Evolutionary conservation across 2,113 vertebrate species (phyloP).

Genomic region (Bagarius yarrelli): DNA sequence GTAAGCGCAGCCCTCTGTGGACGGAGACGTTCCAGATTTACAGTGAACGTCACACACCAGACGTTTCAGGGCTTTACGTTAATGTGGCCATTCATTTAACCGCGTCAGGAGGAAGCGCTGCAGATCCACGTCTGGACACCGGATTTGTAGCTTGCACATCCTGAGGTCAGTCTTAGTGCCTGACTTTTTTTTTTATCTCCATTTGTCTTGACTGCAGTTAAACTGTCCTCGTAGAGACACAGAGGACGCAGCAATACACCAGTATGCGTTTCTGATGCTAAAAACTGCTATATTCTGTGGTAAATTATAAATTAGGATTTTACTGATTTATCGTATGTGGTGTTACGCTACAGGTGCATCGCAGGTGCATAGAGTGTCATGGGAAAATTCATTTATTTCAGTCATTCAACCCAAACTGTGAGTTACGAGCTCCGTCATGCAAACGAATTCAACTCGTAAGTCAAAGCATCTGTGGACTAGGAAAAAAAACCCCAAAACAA

Average conservation of each 20-base stretch:
- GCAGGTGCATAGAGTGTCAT: too few species aligned
- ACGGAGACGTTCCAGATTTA: background rate
- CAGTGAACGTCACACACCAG: background rate
- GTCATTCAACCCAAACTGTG: too few species aligned
- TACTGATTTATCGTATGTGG: too few species aligned
- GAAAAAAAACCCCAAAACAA: too few species aligned
- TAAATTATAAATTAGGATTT: too few species aligned
- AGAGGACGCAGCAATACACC: background rate
- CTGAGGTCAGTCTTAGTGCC: background rate
- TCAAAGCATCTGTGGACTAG: too few species aligned
- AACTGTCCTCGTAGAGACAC: background rate
- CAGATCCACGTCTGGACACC: background rate
- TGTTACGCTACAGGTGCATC: too few species aligned
- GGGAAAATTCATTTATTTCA: too few species aligned
- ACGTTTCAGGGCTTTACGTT: background rate
- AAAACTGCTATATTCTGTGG: too few species aligned
- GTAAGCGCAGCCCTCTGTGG: background rate
- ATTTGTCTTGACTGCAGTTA: slow-evolving; percentile 23
- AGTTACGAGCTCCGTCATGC: too few species aligned
- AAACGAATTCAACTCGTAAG: too few species aligned
- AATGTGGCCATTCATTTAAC: background rate
- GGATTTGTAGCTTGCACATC: slow-evolving; percentile 10
- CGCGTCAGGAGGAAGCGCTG: background rate
- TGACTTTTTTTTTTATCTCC: background rate
- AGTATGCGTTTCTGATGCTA: background rate